A percentile compares a stretch with the other conserved stretches of the same genome.
Conservation (phyloP, 2,113 vertebrate genomes). For the Channa maculata region DNA sequence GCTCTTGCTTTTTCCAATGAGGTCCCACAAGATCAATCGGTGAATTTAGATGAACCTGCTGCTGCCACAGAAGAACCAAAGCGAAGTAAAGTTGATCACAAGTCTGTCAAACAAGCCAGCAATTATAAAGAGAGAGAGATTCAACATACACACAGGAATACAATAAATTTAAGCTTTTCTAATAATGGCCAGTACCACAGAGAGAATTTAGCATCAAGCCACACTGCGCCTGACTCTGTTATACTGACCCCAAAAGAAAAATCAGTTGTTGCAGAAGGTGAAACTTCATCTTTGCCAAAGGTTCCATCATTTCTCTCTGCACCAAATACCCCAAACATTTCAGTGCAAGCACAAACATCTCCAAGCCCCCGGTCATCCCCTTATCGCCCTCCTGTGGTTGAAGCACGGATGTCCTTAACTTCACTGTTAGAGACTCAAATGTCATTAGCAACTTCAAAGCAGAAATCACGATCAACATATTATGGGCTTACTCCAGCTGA, state of each 20-base stretch:
- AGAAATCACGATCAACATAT: slow-evolving; percentile 77
- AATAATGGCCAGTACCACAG: slow-evolving; percentile 36
- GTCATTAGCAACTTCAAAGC: slow-evolving; percentile 61
- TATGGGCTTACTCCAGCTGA: slow-evolving; percentile 81
- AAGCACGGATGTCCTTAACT: slow-evolving; percentile 73
- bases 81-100: slow-evolving; percentile 28
- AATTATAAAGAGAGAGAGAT: slow-evolving; percentile 42
- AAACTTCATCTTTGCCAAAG: slow-evolving; percentile 56
- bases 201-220: slow-evolving; percentile 38
- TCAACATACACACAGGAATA: slow-evolving; percentile 34
- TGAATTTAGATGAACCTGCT: slow-evolving; percentile 22
- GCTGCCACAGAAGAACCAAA: slow-evolving; percentile 31
- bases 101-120: slow-evolving; percentile 17
- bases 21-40: slow-evolving; percentile 24
- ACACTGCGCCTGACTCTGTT: slow-evolving; percentile 16
- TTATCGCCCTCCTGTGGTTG: slow-evolving; percentile 60
- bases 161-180: slow-evolving; percentile 25
- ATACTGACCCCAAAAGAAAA: slow-evolving; percentile 25
- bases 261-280: slow-evolving; percentile 36
- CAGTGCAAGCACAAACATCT: slow-evolving; percentile 34
- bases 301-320: slow-evolving; percentile 60
- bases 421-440: slow-evolving; percentile 73
- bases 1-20: slow-evolving; percentile 28
- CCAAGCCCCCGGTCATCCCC: slow-evolving; percentile 13
- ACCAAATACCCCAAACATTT: slow-evolving; percentile 44